phyloP scores from a whole-genome alignment of 2,113 vertebrate genomes.

The Ascaphus truei region DNA sequence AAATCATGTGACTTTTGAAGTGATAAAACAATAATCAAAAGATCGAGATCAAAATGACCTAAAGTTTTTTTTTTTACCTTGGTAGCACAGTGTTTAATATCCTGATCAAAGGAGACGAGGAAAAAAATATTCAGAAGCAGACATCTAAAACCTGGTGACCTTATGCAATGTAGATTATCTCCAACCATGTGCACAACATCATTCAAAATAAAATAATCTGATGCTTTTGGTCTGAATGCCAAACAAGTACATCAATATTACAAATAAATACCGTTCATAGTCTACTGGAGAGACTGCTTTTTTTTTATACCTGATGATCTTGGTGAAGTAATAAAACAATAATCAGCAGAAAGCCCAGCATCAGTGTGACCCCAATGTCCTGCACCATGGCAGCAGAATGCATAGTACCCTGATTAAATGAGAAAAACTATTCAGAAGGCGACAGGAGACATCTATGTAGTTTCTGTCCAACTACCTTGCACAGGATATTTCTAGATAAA shows the following conservation, averaged over 20 bases:
- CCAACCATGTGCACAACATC: not conserved
- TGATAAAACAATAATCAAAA: slow-evolving; percentile 11
- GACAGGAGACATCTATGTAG: not conserved
- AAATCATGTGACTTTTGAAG: slow-evolving; percentile 1
- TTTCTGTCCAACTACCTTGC: not conserved
- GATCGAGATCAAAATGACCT: not conserved
- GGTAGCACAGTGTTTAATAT: slow-evolving; percentile 2
- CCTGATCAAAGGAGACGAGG: slow-evolving; percentile 3
- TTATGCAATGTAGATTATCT: not conserved
- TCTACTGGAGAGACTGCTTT: not conserved
- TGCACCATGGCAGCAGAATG: not conserved
- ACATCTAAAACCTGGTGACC: not conserved
- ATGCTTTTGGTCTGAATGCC: too few species aligned
- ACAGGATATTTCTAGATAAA: not conserved
- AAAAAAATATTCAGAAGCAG: slow-evolving; percentile 15
- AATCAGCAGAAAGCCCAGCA: not conserved
- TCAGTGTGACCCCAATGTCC: slow-evolving; percentile 8
- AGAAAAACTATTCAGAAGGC: not conserved
- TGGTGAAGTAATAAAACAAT: slow-evolving; percentile 24
- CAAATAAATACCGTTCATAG: not conserved
- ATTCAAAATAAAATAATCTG: slow-evolving; percentile 1
- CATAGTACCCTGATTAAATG: not conserved
- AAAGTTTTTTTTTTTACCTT: not conserved
- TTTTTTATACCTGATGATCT: slow-evolving; percentile 10
- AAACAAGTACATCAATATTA: slow-evolving; percentile 11